Base-by-base conservation (phyloP, 2,113 vertebrate species). In the Myocastor coypus region DNA sequence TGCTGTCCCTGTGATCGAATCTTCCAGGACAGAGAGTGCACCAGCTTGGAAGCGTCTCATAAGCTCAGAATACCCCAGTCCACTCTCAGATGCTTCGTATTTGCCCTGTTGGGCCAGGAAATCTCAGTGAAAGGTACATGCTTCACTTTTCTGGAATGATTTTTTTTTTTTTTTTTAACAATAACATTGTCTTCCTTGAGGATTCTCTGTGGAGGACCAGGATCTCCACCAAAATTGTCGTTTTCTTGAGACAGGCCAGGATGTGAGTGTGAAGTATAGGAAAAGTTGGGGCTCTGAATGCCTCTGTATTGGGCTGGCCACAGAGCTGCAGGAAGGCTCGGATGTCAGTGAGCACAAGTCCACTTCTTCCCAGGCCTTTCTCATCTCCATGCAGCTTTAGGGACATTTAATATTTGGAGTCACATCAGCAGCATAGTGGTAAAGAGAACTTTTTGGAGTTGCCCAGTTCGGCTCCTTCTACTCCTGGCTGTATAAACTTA, bases 1-100 rank as follows among this genome's bases (percentile, higher is more conserved):
- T 11, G 37, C n/a, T 34, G 55, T 14, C 28, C 8, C 1, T 59
- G 9, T 0, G 0, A 14, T 13, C 13, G 40, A 32, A 34, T 69
- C 28, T 69, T 8, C 13, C 0, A 0, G 69, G 40, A 13, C 32
- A 42, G 64, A 61, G 42, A 34, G 42, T 3, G 3, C 30, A 24
- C 9, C 40, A 83, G 4, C 30, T 8, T 0, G 37, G 50, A 68
- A 8, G 40, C 20, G 17, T 1, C 3, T 50, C 34, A 84, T 83
- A 78, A 17, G 16, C 28, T 61, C n/a, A 78, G 42, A 85, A 14
- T 28, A 19, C 1, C 1, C 42, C 61, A n/a, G 80, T 28, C 14
- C 28, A 12, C 37, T 55, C n/a, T 32, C 50, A 10, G 12, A 17
- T 34, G 30, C 16, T 59, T 8, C 77, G 75, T 12, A 19, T 46